Base-by-base conservation (phyloP, 2,113 vertebrate genomes). In the Ceyx margarethae region DNA sequence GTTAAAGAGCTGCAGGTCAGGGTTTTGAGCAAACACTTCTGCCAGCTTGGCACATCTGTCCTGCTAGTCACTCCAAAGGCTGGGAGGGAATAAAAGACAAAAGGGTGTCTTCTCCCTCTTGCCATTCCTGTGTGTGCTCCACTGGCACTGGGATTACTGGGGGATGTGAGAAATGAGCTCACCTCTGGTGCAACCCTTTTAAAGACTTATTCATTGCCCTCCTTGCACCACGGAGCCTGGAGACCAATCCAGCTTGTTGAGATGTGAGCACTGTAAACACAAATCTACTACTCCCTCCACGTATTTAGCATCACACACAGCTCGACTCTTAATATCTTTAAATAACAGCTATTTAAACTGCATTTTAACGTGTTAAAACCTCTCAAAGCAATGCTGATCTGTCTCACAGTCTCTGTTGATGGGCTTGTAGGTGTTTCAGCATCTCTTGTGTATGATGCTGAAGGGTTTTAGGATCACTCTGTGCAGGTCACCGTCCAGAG, bases 321-420 rank as follows among this genome's bases (percentile, higher is more conserved):
- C 28, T 53, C 60, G 9, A 13, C 11, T 66, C 7, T 1, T 37
- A 37, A 37, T 37, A 37, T 37, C 37, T 37, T 9, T 28, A 46
- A 13, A 19, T 23, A 45, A 4, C 37, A 19, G 6, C 4, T 57
- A 46, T 45, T 61, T 56, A 15, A 51, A 5, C 29, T 23, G 45
- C 15, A 2, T 42, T 56, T 56, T 20, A 18, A 51, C 71, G 8
- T 13, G 33, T 10, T 53, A 9, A 17, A 3, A 12, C 9, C 26
- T 2, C 40, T 16, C 6, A 12, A 15, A 53, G 22, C 20, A 10
- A 3, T 1, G 35, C 29, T 0, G 3, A 15, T 29, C 14, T 14
- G 14, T 7, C 35, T 35, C 5, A 2, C 5, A 10, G 53, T 22
- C 8, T 5, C 43, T 45, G 65, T 43, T 48, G 60, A 6, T 8